Percentiles rank a stretch among this genome's conserved stretches.
Evolutionary conservation across 2,113 vertebrate genomes (phyloP).

Genomic region (Sterrhoptilus dennistouni): DNA sequence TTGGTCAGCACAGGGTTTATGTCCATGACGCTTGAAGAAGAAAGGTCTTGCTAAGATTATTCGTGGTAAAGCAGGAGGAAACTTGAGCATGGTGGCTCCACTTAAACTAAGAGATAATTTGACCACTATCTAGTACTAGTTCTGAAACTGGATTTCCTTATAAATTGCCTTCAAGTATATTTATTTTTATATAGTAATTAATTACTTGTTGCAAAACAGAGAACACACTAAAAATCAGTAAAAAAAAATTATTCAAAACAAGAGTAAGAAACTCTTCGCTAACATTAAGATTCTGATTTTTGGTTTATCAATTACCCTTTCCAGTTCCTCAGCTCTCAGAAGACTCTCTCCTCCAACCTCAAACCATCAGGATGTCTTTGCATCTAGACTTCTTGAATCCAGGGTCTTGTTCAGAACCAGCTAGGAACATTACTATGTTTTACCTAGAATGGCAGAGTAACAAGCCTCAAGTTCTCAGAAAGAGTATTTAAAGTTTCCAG

Average conservation of each 20-base stretch:
- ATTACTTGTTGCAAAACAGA: background rate
- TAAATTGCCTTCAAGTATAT: background rate
- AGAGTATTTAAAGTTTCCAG: slow-evolving; percentile 54
- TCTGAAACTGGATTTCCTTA: background rate
- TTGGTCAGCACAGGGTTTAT: background rate
- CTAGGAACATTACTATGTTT: slow-evolving; percentile 42
- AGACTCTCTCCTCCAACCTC: background rate
- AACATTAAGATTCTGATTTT: background rate
- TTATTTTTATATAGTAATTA: background rate
- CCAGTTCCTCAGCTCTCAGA: background rate
- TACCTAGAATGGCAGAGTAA: slow-evolving; percentile 34
- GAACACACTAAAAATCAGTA: background rate
- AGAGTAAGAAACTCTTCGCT: background rate
- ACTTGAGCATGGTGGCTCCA: accelerated
- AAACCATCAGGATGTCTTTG: background rate
- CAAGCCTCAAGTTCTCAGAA: slow-evolving; percentile 33
- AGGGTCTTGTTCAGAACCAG: slow-evolving; percentile 7
- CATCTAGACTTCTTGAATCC: background rate
- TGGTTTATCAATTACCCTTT: background rate
- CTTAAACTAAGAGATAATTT: background rate
- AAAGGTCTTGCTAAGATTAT: background rate
- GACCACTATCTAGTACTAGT: background rate
- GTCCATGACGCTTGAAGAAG: background rate
- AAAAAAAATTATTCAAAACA: background rate
- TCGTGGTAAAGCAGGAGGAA: background rate